These are phyloP conservation scores for Thereva unica DNA, from an alignment of 2,888 invertebrate species.

Conservation along the genomic window DNA sequence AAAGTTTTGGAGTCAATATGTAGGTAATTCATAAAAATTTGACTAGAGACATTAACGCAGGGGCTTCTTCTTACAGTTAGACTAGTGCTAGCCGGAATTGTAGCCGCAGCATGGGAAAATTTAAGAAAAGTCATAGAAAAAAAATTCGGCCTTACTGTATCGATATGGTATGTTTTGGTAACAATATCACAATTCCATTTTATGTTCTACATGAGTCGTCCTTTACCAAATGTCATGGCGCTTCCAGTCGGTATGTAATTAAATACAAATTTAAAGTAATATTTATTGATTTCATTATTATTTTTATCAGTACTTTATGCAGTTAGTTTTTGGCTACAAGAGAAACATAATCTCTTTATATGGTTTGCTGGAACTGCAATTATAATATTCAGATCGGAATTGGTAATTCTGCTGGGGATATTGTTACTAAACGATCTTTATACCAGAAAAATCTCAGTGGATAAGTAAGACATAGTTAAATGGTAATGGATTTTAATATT, in stretches of 20 bases:
- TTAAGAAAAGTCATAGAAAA: slow-evolving; percentile 75
- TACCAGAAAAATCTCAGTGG: slow-evolving; percentile 68
- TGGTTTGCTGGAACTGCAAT: slow-evolving; percentile 85
- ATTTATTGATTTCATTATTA: slow-evolving; percentile 27
- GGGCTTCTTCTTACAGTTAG: slow-evolving; percentile 70
- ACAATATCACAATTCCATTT: slow-evolving; percentile 96
- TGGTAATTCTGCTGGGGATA: slow-evolving; percentile 83
- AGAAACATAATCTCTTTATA: slow-evolving; percentile 75
- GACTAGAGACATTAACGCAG: slow-evolving; percentile 5
- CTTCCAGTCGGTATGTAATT: slow-evolving; percentile 78
- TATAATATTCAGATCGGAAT: slow-evolving; percentile 87
- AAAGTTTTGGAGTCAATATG: slow-evolving; percentile 88
- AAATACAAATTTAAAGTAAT: slow-evolving; percentile 22
- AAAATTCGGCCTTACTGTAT: slow-evolving; percentile 76
- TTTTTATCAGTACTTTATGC: slow-evolving; percentile 61
- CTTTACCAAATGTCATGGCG: slow-evolving; percentile 94
- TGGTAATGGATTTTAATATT: not conserved
- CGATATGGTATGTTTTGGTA: slow-evolving; percentile 80
- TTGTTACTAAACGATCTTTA: slow-evolving; percentile 81
- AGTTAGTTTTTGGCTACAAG: slow-evolving; percentile 80
- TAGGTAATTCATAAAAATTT: slow-evolving; percentile 64
- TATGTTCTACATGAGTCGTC: slow-evolving; percentile 93
- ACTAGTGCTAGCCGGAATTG: slow-evolving; percentile 73
- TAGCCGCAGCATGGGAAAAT: slow-evolving; percentile 74
- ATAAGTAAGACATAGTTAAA: slow-evolving; percentile 62